Base-by-base conservation (phyloP, 1,140 invertebrate species). In the Lepidurus apus region DNA sequence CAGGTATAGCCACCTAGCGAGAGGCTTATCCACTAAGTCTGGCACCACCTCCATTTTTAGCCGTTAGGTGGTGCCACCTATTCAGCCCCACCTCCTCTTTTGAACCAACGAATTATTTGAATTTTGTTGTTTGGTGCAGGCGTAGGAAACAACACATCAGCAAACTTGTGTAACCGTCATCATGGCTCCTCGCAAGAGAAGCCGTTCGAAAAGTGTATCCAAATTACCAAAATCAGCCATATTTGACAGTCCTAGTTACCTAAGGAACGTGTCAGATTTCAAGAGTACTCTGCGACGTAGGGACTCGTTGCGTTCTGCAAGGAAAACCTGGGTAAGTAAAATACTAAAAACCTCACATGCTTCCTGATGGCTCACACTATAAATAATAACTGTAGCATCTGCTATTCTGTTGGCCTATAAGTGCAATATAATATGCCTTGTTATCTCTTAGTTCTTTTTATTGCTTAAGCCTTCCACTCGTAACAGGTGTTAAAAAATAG, bases 211-310 rank as follows among this genome's bases (percentile, higher is more conserved):
- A 65, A 65, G 53, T 65, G 53, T 65, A n/a, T 65, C 53, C 8
- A 65, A 65, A 17, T 65, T 65, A 65, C 53, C 53, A 7, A 9
- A 17, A 45, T 74, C 73, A 43, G 78, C 43, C 24, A 43, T 45
- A 17, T 74, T 75, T 42, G 43, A 79, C 42, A 79, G 78, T 74
- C 78, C 78, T 7, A 74, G 45, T 34, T 79, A 79, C 24, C 42
- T 79, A 74, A 74, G 44, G 75, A 73, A 79, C 75, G 78, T 79
- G 7, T 74, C 78, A 5, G 75, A 79, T 74, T 79, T 47, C 74
- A 79, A 79, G 43, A 45, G 43, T 11, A 74, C 78, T 7, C 78
- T 79, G n/a, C 11, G 78, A n/a, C 73, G 78, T 7, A 73, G 78
- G n/a, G 78, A 79, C 21, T 79, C 78, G 7, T 13, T 44, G 73